Evolutionary conservation across 2,797 vertebrate species (phyloP).

Genomic region (Acanthurus lineatus): DNA sequence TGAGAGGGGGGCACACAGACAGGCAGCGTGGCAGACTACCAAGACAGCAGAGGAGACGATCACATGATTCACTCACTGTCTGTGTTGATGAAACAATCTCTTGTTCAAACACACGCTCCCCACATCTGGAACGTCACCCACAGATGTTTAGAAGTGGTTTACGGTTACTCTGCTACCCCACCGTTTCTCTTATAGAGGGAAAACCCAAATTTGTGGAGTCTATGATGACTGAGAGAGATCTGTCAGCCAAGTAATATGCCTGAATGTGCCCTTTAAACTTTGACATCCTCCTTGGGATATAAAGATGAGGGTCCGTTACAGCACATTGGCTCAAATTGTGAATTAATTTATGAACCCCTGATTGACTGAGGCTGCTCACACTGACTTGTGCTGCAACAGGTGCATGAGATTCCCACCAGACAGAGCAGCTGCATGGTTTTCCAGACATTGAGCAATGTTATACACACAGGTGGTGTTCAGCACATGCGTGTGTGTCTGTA

Average conservation of each 20-base stretch:
- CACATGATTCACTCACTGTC: constrained; percentile 1
- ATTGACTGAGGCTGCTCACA: background rate
- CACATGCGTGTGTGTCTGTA: background rate
- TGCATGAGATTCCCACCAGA: background rate
- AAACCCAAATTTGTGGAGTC: background rate
- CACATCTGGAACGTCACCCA: background rate
- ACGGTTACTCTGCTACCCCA: background rate
- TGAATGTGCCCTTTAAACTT: background rate
- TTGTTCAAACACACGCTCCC: background rate
- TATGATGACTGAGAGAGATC: background rate
- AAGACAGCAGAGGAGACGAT: constrained; percentile 1
- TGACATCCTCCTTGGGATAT: background rate
- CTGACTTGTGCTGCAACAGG: background rate
- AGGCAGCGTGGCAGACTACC: constrained; percentile 28
- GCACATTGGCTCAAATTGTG: background rate
- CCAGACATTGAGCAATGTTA: background rate
- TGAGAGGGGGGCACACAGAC: constrained; percentile 47
- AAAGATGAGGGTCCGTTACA: background rate
- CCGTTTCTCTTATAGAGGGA: background rate
- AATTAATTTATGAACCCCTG: background rate
- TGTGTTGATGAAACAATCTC: background rate
- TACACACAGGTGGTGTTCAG: background rate
- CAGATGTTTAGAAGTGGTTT: background rate
- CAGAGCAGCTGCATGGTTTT: constrained; percentile 12
- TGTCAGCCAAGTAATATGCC: background rate